Evolutionary conservation across 2,113 vertebrate species (phyloP).

Genomic region (Oxyura jamaicensis): DNA sequence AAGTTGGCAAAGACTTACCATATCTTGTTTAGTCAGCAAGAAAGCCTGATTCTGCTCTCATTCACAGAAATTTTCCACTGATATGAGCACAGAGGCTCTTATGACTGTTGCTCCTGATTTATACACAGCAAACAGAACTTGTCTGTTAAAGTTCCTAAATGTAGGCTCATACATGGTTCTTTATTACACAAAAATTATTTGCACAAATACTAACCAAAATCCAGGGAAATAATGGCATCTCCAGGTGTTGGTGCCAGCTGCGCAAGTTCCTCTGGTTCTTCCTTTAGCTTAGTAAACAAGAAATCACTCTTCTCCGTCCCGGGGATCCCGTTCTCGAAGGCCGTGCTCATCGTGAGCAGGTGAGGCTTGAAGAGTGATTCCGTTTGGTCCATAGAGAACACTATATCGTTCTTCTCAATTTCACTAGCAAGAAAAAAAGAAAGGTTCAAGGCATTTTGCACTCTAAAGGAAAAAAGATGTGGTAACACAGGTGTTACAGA

Average conservation of each 20-base stretch:
- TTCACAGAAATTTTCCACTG: conserved; percentile 63
- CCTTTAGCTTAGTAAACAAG: conserved; percentile 92
- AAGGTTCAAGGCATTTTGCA: conserved; percentile 44
- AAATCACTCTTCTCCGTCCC: conserved; percentile 77
- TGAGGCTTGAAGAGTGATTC: conserved; percentile 90
- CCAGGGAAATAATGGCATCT: conserved; percentile 89
- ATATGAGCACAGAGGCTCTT: not conserved
- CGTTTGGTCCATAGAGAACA: conserved; percentile 96
- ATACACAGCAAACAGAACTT: not conserved
- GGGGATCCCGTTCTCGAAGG: conserved; percentile 77
- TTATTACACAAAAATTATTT: conserved; percentile 9
- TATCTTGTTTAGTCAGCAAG: conserved; percentile 37
- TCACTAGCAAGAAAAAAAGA: conserved; percentile 78
- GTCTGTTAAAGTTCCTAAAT: conserved; percentile 17
- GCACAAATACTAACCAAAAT: conserved; percentile 86
- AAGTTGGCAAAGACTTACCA: conserved; percentile 43
- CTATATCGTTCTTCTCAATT: conserved; percentile 89
- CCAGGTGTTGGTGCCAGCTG: conserved; percentile 93
- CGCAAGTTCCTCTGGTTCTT: conserved; percentile 94
- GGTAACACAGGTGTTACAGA: not conserved
- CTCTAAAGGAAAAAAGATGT: not conserved
- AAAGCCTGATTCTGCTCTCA: conserved; percentile 44
- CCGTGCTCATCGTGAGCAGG: conserved; percentile 77
- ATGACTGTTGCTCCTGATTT: not conserved
- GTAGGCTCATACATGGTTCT: not conserved